phyloP scores from a whole-genome alignment of 1,140 invertebrate genomes.

The Trichonephila clavata region DNA sequence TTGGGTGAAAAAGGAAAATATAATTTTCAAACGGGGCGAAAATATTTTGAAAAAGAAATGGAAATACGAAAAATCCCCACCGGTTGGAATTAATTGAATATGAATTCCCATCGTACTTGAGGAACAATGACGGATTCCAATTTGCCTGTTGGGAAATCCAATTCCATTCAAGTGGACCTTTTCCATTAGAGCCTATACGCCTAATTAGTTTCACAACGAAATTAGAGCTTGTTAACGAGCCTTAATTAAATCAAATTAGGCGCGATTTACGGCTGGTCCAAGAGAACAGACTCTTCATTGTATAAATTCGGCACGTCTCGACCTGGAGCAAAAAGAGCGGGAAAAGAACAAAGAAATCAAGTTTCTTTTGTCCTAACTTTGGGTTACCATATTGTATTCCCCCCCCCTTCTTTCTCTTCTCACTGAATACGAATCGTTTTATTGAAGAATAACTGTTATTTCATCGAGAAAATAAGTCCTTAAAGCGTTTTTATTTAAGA shows the following conservation, averaged over 20 bases:
- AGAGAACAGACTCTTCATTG: conserved; percentile 19
- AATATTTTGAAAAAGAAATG: neutral
- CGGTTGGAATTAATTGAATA: conserved; percentile 4
- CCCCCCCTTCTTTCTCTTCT: neutral
- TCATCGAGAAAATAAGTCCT: neutral
- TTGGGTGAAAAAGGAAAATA: neutral
- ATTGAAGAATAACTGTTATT: neutral
- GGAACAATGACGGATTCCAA: conserved; percentile 2
- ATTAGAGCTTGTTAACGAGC: conserved; percentile 49
- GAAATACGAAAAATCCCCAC: neutral
- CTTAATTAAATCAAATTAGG: conserved; percentile 54
- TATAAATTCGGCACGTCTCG: conserved; percentile 30
- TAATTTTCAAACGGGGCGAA: neutral
- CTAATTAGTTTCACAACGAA: conserved; percentile 49
- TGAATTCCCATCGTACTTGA: conserved; percentile 4
- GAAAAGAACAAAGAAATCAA: conserved; percentile 3
- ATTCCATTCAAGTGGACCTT: conserved; percentile 47
- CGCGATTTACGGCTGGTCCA: conserved; percentile 35
- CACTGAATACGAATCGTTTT: neutral
- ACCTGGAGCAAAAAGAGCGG: conserved; percentile 11
- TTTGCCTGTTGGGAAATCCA: conserved; percentile 13
- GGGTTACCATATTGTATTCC: neutral
- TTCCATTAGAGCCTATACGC: conserved; percentile 9
- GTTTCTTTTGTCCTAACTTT: neutral
- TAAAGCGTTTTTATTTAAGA: neutral